These are phyloP conservation scores for Mustelus asterias DNA, from an alignment of 2,113 vertebrate genomes.

Conservation along the genomic window DNA sequence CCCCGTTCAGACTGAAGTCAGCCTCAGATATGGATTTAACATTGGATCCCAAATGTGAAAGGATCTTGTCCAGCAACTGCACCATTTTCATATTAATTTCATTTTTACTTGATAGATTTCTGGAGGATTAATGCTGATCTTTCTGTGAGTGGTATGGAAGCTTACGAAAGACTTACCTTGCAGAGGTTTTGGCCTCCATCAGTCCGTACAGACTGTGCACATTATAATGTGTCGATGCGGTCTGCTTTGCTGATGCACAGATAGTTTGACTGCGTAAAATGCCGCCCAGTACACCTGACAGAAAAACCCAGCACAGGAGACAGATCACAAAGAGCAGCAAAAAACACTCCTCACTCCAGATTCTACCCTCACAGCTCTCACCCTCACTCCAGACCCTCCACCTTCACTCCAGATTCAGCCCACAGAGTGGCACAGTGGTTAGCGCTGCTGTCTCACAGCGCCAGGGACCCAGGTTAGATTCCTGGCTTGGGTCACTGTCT, in stretches of 20 bases:
- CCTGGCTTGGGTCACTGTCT: too few relatives aligned
- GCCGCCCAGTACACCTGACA: slow-evolving; percentile 53
- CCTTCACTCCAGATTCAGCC: not conserved
- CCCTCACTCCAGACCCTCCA: not conserved
- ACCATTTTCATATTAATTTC: not conserved
- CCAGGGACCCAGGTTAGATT: too few relatives aligned
- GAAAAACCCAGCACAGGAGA: not conserved
- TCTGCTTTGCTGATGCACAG: slow-evolving; percentile 60
- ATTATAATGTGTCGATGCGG: slow-evolving; percentile 58
- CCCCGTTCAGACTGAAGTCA: not conserved
- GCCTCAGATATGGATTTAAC: not conserved
- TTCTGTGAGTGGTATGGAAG: not conserved
- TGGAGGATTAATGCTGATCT: not conserved
- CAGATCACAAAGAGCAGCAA: not conserved
- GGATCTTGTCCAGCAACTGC: not conserved
- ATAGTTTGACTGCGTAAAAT: slow-evolving; percentile 55
- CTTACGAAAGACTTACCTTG: slow-evolving; percentile 49
- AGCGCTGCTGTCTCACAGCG: too few relatives aligned
- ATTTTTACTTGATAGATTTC: not conserved
- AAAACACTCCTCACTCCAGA: not conserved
- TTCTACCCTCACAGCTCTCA: not conserved
- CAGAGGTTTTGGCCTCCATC: slow-evolving; percentile 64
- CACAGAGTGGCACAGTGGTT: not conserved
- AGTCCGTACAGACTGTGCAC: slow-evolving; percentile 67
- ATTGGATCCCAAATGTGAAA: not conserved